phyloP scores from a whole-genome alignment of 2,888 invertebrate genomes.

The Thumatha senex region DNA sequence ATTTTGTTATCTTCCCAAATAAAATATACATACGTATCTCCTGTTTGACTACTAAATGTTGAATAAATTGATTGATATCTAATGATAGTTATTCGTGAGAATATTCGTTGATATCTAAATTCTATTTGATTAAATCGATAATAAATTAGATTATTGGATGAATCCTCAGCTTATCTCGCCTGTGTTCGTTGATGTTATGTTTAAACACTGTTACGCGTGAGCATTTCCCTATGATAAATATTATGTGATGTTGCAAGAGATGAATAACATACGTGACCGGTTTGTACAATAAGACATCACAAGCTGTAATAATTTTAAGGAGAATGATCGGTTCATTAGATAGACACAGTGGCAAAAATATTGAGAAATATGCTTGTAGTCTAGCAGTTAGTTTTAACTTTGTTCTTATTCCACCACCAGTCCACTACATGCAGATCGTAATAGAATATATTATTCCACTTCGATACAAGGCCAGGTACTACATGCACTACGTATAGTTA shows the following conservation, averaged over 20 bases:
- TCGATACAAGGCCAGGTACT: conserved; percentile 42
- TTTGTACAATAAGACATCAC: too few species aligned
- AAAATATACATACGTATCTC: conserved; percentile 16
- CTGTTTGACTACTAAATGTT: conserved; percentile 21
- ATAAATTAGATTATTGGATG: conserved; percentile 19
- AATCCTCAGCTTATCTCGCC: conserved; percentile 12
- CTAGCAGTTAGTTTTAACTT: too few species aligned
- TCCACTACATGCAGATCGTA: too few species aligned
- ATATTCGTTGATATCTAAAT: conserved; percentile 28
- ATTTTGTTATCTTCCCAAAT: conserved; percentile 29
- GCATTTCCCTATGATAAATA: conserved; percentile 31
- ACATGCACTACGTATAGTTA: conserved; percentile 12
- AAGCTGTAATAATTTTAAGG: too few species aligned
- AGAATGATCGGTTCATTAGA: too few species aligned
- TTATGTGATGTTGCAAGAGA: conserved; percentile 46
- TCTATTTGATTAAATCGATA: conserved; percentile 50
- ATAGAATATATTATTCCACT: conserved; percentile 33
- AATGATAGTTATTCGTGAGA: conserved; percentile 50
- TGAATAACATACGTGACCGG: conserved; percentile 49
- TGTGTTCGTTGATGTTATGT: conserved; percentile 11
- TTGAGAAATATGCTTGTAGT: too few species aligned
- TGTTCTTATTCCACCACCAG: too few species aligned
- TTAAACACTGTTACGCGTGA: conserved; percentile 20
- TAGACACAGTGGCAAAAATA: too few species aligned
- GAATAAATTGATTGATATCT: conserved; percentile 33